phyloP scores from a whole-genome alignment of 2,888 invertebrate species.

The Nudaria mundana region DNA sequence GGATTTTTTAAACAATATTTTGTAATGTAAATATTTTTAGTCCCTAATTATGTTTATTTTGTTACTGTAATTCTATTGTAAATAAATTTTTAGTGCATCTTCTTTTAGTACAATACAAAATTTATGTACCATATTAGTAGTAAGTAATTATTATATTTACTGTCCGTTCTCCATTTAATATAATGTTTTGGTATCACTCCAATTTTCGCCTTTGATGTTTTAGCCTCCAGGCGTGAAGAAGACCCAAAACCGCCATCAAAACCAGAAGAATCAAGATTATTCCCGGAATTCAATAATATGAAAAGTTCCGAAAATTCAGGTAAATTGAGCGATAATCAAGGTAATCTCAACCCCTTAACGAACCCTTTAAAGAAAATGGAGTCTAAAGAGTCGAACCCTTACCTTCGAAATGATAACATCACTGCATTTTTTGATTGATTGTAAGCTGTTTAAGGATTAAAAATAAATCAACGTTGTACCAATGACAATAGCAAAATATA shows the following conservation, averaged over 20 bases:
- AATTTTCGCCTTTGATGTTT: not conserved
- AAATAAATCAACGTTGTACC: no score
- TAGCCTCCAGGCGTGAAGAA: not conserved
- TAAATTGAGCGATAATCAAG: not conserved
- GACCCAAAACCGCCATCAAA: not conserved
- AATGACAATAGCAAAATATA: no score
- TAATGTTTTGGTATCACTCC: not conserved
- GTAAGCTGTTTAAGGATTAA: not conserved
- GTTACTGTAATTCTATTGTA: no score
- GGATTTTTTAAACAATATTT: no score
- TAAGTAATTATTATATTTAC: no score
- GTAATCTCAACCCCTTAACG: not conserved
- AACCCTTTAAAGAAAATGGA: not conserved
- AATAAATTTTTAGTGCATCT: no score
- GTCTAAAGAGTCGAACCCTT: not conserved
- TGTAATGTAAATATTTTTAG: no score
- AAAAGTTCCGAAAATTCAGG: not conserved
- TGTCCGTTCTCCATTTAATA: no score
- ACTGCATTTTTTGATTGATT: conserved; percentile 9
- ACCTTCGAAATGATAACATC: conserved; percentile 1
- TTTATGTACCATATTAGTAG: no score
- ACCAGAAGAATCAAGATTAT: not conserved
- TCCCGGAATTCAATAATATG: not conserved
- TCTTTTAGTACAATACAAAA: no score
- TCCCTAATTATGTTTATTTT: no score